A percentile compares a stretch with the other conserved stretches of the same genome.
phyloP scores from a whole-genome alignment of 2,113 vertebrate species.

The Campylorhamphus procurvoides region DNA sequence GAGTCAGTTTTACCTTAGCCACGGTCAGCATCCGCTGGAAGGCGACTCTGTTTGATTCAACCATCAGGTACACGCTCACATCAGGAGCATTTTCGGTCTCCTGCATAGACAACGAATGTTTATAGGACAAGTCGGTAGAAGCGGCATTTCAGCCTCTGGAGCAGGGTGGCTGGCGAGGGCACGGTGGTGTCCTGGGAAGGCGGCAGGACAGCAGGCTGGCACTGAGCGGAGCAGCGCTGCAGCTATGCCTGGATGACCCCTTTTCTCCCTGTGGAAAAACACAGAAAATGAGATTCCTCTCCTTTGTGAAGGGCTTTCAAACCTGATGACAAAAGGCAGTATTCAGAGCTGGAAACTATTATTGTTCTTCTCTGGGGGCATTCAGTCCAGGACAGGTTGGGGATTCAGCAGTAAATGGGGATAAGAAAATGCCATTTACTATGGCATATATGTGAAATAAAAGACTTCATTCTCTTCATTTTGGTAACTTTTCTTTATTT shows the following conservation, averaged over 20 bases:
- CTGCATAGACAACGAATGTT: not conserved
- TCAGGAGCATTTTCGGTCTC: not conserved
- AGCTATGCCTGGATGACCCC: not conserved
- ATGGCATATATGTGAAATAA: not conserved
- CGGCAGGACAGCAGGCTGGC: not conserved
- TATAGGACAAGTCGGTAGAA: not conserved
- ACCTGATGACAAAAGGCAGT: constrained; percentile 53
- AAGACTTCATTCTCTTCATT: not conserved
- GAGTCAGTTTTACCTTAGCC: not conserved
- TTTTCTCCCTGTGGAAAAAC: constrained; percentile 42
- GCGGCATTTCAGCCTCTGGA: not conserved
- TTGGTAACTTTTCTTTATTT: not conserved
- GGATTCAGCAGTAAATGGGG: constrained; percentile 12
- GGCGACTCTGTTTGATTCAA: not conserved
- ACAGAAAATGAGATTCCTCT: constrained; percentile 62
- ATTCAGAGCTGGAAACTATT: constrained; percentile 54
- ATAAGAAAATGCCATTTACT: constrained; percentile 1
- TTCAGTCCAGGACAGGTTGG: constrained; percentile 47
- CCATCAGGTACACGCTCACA: not conserved
- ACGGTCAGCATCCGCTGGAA: not conserved
- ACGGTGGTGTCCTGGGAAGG: not conserved
- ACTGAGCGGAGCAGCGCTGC: not conserved
- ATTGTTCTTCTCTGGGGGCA: constrained; percentile 37
- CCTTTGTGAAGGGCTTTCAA: constrained; percentile 58
- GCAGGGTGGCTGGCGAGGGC: not conserved